Evolutionary conservation across 2,797 vertebrate genomes (phyloP).

Genomic region (Eulemur albifrons): DNA sequence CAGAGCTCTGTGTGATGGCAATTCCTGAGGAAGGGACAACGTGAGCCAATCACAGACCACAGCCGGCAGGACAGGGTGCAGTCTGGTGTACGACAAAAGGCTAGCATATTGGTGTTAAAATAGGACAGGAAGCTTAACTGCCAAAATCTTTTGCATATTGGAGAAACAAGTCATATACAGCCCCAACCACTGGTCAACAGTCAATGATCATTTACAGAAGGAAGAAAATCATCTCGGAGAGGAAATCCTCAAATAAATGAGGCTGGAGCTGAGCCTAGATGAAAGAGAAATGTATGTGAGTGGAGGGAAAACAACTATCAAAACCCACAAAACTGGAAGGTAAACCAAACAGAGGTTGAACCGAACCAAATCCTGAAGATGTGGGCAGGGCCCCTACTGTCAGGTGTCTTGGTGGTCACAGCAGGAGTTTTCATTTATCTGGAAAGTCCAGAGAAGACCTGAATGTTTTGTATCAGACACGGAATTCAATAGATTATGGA

Average conservation of each 20-base stretch:
- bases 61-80: neutral
- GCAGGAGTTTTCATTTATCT: neutral
- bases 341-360: neutral
- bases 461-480: neutral
- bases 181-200: neutral
- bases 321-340: neutral
- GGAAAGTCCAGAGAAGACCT: neutral
- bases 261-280: neutral
- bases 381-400: fast-evolving
- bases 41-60: neutral
- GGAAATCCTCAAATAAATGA: neutral
- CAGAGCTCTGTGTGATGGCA: neutral
- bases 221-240: neutral
- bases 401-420: fast-evolving
- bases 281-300: neutral
- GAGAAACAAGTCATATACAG: neutral
- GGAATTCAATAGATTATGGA: neutral
- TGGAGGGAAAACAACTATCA: neutral
- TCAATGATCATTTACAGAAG: neutral
- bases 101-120: neutral
- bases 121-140: neutral
- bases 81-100: neutral
- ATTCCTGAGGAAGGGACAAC: neutral
- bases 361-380: neutral
- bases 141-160: neutral